Percentiles rank a stretch among this genome's conserved stretches.
phyloP scores from a whole-genome alignment of 2,113 vertebrate genomes.

The Entomyzon cyanotis region DNA sequence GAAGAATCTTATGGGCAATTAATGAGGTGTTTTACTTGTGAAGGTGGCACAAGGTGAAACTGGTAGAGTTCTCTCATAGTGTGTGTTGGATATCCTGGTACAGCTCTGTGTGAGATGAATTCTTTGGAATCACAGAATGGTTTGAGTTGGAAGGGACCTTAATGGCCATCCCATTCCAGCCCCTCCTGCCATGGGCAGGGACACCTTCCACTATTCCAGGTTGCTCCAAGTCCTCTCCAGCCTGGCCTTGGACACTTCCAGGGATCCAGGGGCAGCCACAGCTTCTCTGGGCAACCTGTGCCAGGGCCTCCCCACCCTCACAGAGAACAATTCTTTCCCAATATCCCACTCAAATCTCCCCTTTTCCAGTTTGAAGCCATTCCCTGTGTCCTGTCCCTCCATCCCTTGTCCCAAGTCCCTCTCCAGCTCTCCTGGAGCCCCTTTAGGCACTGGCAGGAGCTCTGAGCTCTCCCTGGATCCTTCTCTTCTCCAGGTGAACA shows the following conservation, averaged over 20 bases:
- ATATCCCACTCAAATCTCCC: rapidly evolving
- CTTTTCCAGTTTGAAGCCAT: not conserved
- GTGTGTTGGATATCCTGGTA: not conserved
- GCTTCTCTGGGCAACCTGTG: not conserved
- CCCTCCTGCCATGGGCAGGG: not conserved
- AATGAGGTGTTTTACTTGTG: not conserved
- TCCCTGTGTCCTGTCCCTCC: not conserved
- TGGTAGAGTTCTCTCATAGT: not conserved
- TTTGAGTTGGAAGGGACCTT: not conserved
- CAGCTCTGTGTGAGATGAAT: rapidly evolving
- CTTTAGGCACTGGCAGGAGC: not conserved
- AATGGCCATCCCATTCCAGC: not conserved
- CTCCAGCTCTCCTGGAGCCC: not conserved
- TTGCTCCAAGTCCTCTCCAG: rapidly evolving
- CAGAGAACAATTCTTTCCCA: rapidly evolving
- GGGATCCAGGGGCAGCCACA: not conserved
- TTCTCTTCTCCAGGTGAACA: not conserved
- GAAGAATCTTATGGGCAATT: rapidly evolving
- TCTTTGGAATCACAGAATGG: not conserved
- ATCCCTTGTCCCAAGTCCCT: not conserved
- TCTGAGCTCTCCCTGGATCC: rapidly evolving
- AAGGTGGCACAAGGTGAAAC: not conserved
- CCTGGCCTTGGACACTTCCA: not conserved
- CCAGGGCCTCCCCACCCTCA: rapidly evolving
- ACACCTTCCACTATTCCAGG: not conserved